Conservation (phyloP, 1,140 invertebrate genomes). For the Bombus soroeensis region DNA sequence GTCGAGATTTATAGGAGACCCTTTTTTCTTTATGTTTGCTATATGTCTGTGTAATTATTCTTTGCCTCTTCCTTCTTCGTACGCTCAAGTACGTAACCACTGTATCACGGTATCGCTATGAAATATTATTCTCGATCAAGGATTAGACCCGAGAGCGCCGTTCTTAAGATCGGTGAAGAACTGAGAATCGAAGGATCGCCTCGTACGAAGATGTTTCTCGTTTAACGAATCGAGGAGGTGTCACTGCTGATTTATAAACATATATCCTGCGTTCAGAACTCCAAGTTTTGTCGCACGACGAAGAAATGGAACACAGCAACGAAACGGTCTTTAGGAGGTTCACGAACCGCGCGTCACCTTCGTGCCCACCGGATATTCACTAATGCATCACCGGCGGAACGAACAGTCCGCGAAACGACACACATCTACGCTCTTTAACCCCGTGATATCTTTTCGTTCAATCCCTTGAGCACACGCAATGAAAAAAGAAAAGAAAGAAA, state of each 20-base stretch:
- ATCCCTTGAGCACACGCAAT: no score
- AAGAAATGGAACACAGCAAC: not conserved
- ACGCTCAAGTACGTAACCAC: no score
- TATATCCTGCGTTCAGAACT: no score
- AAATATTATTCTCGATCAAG: not conserved
- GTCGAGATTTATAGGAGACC: no score
- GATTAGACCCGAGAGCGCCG: not conserved
- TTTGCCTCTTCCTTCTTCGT: not conserved
- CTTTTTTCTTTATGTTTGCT: not conserved
- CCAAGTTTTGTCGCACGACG: no score
- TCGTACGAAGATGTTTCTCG: no score
- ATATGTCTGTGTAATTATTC: not conserved
- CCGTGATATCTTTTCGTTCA: not conserved
- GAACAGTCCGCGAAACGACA: not conserved
- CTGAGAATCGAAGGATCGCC: no score
- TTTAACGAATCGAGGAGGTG: no score
- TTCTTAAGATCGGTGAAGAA: no score
- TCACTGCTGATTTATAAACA: no score
- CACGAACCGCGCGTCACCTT: constrained; percentile 10
- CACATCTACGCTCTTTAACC: not conserved
- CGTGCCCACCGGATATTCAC: constrained; percentile 8
- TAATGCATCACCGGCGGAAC: not conserved
- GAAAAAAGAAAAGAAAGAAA: no score
- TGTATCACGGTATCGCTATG: not conserved
- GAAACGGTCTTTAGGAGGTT: not conserved